phyloP scores from a whole-genome alignment of 2,113 vertebrate species.

The Ailurus styani region DNA sequence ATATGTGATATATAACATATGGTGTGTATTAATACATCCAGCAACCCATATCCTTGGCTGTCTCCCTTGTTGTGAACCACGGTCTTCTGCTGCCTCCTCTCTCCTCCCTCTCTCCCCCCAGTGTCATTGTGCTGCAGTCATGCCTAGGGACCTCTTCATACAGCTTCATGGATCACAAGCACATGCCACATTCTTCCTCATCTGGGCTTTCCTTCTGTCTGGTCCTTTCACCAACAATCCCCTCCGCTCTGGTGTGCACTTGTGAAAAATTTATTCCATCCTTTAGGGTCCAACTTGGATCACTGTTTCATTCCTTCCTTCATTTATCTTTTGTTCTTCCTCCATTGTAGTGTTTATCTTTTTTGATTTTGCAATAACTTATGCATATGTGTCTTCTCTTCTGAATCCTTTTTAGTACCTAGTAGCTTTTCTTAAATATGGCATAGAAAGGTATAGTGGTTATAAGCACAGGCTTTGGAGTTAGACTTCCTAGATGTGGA shows the following conservation, averaged over 20 bases:
- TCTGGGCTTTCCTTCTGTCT: no score
- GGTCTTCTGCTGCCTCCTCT: not conserved
- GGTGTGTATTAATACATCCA: not conserved
- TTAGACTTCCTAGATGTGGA: not conserved
- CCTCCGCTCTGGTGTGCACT: fast-evolving
- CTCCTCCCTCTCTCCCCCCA: not conserved
- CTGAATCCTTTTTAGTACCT: not conserved
- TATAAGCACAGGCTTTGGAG: not conserved
- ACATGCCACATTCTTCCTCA: fast-evolving
- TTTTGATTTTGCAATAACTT: not conserved
- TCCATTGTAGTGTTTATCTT: not conserved
- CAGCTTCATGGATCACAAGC: not conserved
- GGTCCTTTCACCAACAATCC: not conserved
- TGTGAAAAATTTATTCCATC: not conserved
- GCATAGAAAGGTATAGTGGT: not conserved
- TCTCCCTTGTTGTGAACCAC: fast-evolving
- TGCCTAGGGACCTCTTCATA: fast-evolving
- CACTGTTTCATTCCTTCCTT: not conserved
- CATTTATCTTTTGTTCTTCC: not conserved
- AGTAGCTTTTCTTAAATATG: not conserved
- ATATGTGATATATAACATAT: not conserved
- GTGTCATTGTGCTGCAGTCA: not conserved
- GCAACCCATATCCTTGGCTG: not conserved
- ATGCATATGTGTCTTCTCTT: not conserved
- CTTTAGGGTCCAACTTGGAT: not conserved